Base-by-base conservation (phyloP, 2,113 vertebrate genomes). In the Oceanodroma tethys region DNA sequence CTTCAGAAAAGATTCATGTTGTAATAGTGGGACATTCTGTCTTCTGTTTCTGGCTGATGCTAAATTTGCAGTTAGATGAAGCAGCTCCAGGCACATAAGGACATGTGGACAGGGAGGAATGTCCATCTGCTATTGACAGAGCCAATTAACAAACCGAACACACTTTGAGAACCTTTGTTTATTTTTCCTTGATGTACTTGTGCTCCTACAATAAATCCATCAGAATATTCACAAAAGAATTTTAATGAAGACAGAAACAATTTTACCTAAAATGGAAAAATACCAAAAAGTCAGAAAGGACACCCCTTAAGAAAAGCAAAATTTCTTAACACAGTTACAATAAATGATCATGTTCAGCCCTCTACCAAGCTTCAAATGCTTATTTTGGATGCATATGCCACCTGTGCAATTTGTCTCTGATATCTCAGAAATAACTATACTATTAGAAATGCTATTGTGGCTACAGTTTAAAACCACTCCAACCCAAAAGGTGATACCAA, bases 101-200 rank as follows among this genome's bases (percentile, higher is more conserved):
- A 87, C 82, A 73, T 52, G 81, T 68, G 56, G 76, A 94, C 52
- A 91, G 76, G 56, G 60, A 84, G 52, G 56, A 96, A 95, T 36
- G 72, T 87, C 94, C 93, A 94, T 97, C 93, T 96, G 89, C 81
- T 94, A 58, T 72, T 92, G 93, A 94, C 62, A 90, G 11, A 94
- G 90, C 32, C 71, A 93, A 83, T 94, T 95, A 95, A 85, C 58
- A 94, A 87, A 74, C 25, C 1, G 8, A 92, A 92, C 42, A 70
- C 47, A 78, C 26, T 78, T 55, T n/a, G 55, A 92, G 29, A 94
- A 68, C n/a, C 67, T 82, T 88, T 87, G 60, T 82, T 93, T 93
- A 85, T 76, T 91, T 94, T 85, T 65, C 71, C 67, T 88, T 53
- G 15, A 60, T 32, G 13, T 40, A 90, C 32, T 42, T 76, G 48